These are phyloP conservation scores for Tetragonula clypearis DNA, from an alignment of 1,140 invertebrate species.

Conservation along the genomic window DNA sequence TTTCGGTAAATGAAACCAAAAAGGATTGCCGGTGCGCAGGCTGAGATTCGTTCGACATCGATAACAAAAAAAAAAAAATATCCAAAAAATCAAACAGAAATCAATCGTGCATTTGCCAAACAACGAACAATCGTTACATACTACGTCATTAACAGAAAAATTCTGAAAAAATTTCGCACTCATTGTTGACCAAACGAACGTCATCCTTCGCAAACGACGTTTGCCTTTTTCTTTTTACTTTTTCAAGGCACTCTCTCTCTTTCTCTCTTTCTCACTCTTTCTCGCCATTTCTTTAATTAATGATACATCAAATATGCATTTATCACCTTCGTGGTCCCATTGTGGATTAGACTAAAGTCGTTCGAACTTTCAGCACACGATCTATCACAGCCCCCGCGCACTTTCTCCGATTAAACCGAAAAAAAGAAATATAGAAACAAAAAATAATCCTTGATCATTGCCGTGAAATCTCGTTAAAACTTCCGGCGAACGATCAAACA, in stretches of 20 bases:
- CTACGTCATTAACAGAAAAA: background rate
- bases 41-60: background rate
- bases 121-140: background rate
- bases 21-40: conserved; percentile 35
- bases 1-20: conserved; percentile 57
- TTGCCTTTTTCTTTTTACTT: conserved; percentile 54
- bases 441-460: background rate
- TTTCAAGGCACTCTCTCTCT: conserved; percentile 16
- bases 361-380: conserved; percentile 39
- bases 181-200: background rate
- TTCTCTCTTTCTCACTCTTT: background rate
- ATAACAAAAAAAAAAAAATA: conserved; percentile 23
- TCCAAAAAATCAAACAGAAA: conserved; percentile 11
- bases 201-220: conserved; percentile 7
- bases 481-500: background rate
- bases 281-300: conserved; percentile 53
- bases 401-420: background rate
- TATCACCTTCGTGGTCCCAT: conserved; percentile 78
- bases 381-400: background rate
- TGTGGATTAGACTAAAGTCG: conserved; percentile 73
- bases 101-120: background rate
- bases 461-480: background rate
- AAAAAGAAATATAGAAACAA: background rate
- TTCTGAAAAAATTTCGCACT: background rate
- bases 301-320: conserved; percentile 54